phyloP scores from a whole-genome alignment of 2,113 vertebrate genomes.

The Myiopsitta monachus region DNA sequence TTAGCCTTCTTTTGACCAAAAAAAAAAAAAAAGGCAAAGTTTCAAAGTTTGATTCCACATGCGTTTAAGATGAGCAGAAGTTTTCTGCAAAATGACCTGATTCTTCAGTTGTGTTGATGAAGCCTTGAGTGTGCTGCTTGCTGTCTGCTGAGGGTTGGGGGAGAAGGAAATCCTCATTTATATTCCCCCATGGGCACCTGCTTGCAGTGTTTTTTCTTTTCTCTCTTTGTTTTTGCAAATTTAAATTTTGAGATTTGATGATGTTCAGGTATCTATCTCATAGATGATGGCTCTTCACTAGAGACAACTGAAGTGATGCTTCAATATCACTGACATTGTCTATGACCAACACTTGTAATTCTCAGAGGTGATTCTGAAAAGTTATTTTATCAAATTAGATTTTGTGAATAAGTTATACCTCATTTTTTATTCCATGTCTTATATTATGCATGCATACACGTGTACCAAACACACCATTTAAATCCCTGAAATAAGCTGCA shows the following conservation, averaged over 20 bases:
- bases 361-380: neutral
- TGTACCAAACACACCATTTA: neutral
- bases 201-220: neutral
- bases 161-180: neutral
- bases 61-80: neutral
- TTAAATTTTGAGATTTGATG: neutral
- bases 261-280: neutral
- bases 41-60: neutral
- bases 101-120: neutral
- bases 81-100: neutral
- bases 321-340: neutral
- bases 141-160: neutral
- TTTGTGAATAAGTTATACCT: neutral
- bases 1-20: neutral
- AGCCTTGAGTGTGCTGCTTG: neutral
- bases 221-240: neutral
- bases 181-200: neutral
- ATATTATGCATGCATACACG: neutral
- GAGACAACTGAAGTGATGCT: neutral
- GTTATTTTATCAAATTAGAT: neutral
- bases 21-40: neutral
- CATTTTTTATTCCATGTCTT: neutral
- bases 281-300: neutral
- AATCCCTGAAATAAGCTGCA: neutral
- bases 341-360: neutral